Percentiles rank a stretch among this genome's conserved stretches.
These are phyloP conservation scores for Meriones psammophilus DNA, from an alignment of 2,797 vertebrate species.

Conservation along the genomic window DNA sequence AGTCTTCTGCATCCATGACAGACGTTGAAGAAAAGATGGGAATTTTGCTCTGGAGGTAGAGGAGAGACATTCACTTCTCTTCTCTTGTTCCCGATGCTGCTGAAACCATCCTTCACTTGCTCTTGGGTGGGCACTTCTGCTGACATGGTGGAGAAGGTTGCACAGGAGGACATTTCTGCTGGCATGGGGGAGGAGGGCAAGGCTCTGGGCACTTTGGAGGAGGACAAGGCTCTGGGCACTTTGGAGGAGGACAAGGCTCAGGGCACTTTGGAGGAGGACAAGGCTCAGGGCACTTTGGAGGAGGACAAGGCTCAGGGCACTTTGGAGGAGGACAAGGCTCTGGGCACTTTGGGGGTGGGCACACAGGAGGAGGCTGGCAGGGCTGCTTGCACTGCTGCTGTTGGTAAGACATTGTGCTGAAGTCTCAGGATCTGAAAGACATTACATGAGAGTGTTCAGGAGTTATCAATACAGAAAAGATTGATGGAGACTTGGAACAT, in stretches of 20 bases:
- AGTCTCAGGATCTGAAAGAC: conserved; percentile 57
- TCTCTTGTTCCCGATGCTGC: neutral
- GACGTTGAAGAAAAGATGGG: neutral
- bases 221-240: neutral
- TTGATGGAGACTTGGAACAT: rapidly evolving
- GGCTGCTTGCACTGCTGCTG: conserved; percentile 74
- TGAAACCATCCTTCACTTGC: conserved; percentile 33
- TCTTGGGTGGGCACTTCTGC: conserved; percentile 52
- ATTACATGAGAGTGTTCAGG: neutral
- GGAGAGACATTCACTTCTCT: neutral
- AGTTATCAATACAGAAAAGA: rapidly evolving
- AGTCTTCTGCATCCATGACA: rapidly evolving
- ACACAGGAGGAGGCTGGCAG: neutral
- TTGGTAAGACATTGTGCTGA: conserved; percentile 64
- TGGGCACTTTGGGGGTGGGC: neutral
- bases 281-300: neutral
- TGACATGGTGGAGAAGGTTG: conserved; percentile 30
- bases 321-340: neutral
- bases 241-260: neutral
- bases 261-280: neutral
- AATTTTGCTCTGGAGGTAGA: rapidly evolving
- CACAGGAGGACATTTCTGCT: conserved; percentile 65
- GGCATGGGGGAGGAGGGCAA: neutral
- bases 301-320: neutral
- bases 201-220: neutral